Evolutionary conservation across 2,888 invertebrate genomes (phyloP).

Genomic region (Norana najaformis): DNA sequence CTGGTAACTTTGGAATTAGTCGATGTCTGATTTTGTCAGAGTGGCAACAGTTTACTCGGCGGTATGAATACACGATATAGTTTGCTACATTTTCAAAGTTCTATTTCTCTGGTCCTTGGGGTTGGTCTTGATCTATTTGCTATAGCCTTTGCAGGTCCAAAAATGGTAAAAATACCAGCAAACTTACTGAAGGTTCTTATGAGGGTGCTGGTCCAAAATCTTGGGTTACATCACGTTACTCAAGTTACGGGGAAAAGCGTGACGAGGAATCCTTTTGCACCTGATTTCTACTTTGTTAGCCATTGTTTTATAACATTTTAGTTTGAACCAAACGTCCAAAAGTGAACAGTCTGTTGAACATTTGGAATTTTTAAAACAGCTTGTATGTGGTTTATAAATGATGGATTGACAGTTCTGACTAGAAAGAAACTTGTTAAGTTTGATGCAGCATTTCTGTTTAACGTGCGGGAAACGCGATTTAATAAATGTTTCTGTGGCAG

Average conservation of each 20-base stretch:
- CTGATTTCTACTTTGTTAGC: neutral
- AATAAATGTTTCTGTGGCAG: neutral
- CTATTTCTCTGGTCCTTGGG: neutral
- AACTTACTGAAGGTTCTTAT: neutral
- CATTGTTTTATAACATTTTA: neutral
- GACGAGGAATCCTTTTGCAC: neutral
- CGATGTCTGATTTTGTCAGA: conserved; percentile 17
- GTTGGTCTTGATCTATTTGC: neutral
- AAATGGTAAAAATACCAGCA: neutral
- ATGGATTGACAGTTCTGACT: neutral
- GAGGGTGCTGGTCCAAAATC: neutral
- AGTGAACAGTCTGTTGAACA: conserved; percentile 13
- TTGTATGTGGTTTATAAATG: neutral
- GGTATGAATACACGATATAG: conserved; percentile 22
- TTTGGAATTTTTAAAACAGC: neutral
- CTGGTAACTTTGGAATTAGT: conserved; percentile 2
- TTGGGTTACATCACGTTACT: neutral
- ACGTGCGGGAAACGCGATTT: neutral
- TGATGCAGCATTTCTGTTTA: neutral
- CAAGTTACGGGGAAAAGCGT: neutral
- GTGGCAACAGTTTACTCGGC: conserved; percentile 20
- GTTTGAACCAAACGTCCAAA: neutral
- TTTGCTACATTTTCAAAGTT: conserved; percentile 17
- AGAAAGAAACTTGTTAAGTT: neutral
- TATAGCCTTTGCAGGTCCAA: neutral